Evolutionary conservation across 92 coral and sea anemone species (phyloP).

Genomic region (Siderastrea radians): DNA sequence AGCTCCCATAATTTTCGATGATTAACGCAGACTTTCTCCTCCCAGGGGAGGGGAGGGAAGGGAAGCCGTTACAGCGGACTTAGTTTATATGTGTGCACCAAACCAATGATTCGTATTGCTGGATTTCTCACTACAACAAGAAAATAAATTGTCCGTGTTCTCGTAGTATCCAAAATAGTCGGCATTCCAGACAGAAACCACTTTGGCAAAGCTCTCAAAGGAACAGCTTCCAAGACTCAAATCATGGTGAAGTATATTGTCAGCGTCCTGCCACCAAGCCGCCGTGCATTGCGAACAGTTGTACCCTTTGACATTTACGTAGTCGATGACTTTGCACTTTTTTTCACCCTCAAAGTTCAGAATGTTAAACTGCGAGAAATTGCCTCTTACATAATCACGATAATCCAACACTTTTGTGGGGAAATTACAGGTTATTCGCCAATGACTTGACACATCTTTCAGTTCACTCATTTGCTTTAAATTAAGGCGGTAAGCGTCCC

Average conservation of each 20-base stretch:
- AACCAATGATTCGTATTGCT: slow-evolving; percentile 43
- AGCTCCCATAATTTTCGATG: too few relatives aligned
- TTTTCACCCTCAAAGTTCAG: slow-evolving; percentile 42
- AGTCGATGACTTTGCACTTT: slow-evolving; percentile 55
- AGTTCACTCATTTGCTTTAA: slow-evolving; percentile 47
- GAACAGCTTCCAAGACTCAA: slow-evolving; percentile 6
- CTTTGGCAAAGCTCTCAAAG: not conserved
- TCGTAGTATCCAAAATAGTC: slow-evolving; percentile 36
- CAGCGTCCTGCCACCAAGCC: slow-evolving; percentile 70
- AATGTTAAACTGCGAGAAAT: slow-evolving; percentile 49
- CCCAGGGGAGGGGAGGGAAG: too few relatives aligned
- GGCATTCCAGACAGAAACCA: not conserved
- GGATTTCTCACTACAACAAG: not conserved
- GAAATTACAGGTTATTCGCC: slow-evolving; percentile 83
- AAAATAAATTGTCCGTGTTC: slow-evolving; percentile 2
- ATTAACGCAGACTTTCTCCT: too few relatives aligned
- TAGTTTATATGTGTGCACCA: slow-evolving; percentile 1
- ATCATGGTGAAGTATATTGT: slow-evolving; percentile 37
- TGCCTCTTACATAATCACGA: slow-evolving; percentile 68
- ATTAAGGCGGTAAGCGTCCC: slow-evolving; percentile 69
- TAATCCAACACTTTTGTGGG: slow-evolving; percentile 67
- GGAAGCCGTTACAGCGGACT: too few relatives aligned
- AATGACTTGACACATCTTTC: slow-evolving; percentile 65
- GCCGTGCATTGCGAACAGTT: slow-evolving; percentile 66
- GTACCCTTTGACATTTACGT: slow-evolving; percentile 65